Conservation (phyloP, 37 sponge, comb jelly and placozoan genomes). For the Halisarca cf. caerulea region DNA sequence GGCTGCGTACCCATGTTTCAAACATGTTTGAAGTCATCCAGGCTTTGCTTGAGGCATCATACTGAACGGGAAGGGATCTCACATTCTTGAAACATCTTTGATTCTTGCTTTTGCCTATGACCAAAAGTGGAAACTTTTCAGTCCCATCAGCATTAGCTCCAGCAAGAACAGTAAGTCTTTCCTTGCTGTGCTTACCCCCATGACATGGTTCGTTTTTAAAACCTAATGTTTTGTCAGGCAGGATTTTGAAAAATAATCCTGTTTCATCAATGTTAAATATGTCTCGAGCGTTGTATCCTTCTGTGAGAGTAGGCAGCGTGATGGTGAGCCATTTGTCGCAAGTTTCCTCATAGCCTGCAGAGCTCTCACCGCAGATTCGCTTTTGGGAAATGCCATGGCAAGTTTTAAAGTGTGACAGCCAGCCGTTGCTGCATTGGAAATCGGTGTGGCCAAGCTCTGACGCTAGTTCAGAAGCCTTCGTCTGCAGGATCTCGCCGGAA, state of each 20-base stretch:
- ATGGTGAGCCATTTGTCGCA: background rate
- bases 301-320: background rate
- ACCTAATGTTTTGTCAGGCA: slow-evolving; percentile 1
- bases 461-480: background rate
- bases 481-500: background rate
- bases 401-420: background rate
- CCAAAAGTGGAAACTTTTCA: background rate
- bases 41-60: slow-evolving; percentile 23
- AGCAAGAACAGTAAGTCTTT: slow-evolving; percentile 2
- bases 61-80: background rate
- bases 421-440: slow-evolving; percentile 14
- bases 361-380: background rate
- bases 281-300: background rate
- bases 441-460: background rate
- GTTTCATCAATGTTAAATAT: slow-evolving; percentile 13
- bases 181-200: slow-evolving; percentile 14
- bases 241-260: background rate
- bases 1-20: background rate
- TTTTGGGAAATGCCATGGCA: background rate
- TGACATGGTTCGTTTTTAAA: slow-evolving; percentile 23
- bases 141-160: slow-evolving; percentile 17
- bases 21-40: slow-evolving; percentile 17
- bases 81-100: slow-evolving; percentile 9
- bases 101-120: slow-evolving; percentile 17
- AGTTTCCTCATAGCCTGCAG: background rate